Evolutionary conservation across 1,140 invertebrate genomes (phyloP), one percentile per base, ranked within the genome.

Genomic region (Oryctes rhinoceros): DNA sequence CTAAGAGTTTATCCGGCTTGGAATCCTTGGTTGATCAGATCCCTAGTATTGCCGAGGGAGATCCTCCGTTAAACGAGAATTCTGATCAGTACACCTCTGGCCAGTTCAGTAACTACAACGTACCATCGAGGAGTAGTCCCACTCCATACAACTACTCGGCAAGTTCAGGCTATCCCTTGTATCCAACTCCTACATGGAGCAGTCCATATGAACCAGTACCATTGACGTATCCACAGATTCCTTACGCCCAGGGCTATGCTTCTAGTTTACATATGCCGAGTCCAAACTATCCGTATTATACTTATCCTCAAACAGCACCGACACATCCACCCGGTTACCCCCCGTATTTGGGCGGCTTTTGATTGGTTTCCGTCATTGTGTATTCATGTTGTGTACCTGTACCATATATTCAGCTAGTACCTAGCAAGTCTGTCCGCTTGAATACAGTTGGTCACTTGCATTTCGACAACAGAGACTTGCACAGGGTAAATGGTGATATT

Each of bases 11-110:
- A n/a, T 96, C 95, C 9, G 95, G 95, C 48, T 89, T 97, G 4
- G 96, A 97, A 88, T 96, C 95, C 18, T 88, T 97, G 10, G 96
- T 97, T 24, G 95, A 97, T 89, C 96, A 97, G 89, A 97, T 97
- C 86, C 96, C 96, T 7, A 95, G 94, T 83, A 94, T 96, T 87
- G 92, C 93, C 65, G 95, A 96, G 79, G 91, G 89, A 37, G 91
- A 90, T 30, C 80, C 87, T 74, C 81, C 81, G 71, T 81, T 84
- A 76, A 84, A 83, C 76, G 87, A 86, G 76, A 83, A 81, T 13
- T 79, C 83, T 39, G 85, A 86, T 78, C 86, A 87, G 76, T 87
- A 87, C 81, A 18, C 5, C 30, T 79, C 84, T 24, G 81, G 81
- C 78, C 85, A 86, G 83, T 83, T 84, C 75, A 84, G 84, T 83